phyloP scores from a whole-genome alignment of 1,140 invertebrate species.

The Aleiodes sp. region DNA sequence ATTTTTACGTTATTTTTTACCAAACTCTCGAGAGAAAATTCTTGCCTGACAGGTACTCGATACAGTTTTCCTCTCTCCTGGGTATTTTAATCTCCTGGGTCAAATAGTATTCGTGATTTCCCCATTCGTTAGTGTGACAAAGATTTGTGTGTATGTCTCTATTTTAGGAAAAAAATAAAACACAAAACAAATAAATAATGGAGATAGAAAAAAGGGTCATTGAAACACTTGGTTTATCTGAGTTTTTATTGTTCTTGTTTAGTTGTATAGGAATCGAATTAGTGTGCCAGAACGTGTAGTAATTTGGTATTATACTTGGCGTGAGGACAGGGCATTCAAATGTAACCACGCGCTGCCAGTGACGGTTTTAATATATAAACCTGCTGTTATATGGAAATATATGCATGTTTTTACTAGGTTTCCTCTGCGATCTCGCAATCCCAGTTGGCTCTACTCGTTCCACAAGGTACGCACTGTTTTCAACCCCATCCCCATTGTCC shows the following conservation, averaged over 20 bases:
- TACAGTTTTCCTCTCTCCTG: neutral
- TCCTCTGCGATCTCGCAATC: constrained; percentile 41
- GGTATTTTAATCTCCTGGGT: constrained; percentile 8
- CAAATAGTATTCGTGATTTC: neutral
- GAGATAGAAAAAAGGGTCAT: neutral
- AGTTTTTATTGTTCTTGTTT: no score
- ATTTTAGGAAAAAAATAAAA: neutral
- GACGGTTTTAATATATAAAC: constrained; percentile 65
- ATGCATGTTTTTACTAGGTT: constrained; percentile 64
- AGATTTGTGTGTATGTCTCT: neutral
- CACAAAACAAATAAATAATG: neutral
- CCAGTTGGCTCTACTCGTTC: constrained; percentile 38
- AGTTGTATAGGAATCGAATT: neutral
- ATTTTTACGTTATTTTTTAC: neutral
- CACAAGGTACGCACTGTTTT: constrained; percentile 27
- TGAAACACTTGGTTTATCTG: no score
- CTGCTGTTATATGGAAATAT: constrained; percentile 65
- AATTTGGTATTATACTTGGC: constrained; percentile 43
- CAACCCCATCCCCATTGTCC: neutral
- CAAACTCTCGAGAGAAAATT: constrained; percentile 3
- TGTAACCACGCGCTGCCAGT: constrained; percentile 63
- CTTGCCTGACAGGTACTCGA: constrained; percentile 6
- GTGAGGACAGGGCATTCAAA: constrained; percentile 65
- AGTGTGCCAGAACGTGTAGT: constrained; percentile 4
- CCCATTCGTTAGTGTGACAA: constrained; percentile 8